A percentile compares a stretch with the other conserved stretches of the same genome.
These are phyloP conservation scores for Amphilophus citrinellus DNA, from an alignment of 2,113 vertebrate species.

Conservation along the genomic window DNA sequence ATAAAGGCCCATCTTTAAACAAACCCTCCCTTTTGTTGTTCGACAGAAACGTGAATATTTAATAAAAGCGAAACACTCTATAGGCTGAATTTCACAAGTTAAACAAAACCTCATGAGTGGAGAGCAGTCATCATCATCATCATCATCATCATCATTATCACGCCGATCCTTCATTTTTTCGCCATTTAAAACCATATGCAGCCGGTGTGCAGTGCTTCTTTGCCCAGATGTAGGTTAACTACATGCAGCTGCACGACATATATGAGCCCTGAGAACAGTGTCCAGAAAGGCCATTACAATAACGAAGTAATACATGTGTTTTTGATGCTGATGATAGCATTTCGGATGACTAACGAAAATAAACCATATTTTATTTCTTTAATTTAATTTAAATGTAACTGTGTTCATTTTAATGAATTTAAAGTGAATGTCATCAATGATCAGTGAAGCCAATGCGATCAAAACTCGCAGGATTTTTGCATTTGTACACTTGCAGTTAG, in stretches of 20 bases:
- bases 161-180: background rate
- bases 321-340: constrained; percentile 91
- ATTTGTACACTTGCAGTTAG: background rate
- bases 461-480: background rate
- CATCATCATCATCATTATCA: background rate
- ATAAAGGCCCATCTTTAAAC: background rate
- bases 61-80: background rate
- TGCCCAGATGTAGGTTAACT: background rate
- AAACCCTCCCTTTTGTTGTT: background rate
- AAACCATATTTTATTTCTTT: background rate
- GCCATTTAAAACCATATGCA: background rate
- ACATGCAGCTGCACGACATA: background rate
- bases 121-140: background rate
- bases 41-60: background rate
- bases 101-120: background rate
- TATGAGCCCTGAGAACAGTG: background rate
- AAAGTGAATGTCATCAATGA: background rate
- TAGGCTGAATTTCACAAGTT: background rate
- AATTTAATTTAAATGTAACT: background rate
- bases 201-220: background rate
- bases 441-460: background rate
- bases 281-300: background rate
- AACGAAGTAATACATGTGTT: constrained; percentile 61
- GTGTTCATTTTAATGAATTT: background rate
- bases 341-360: too few species aligned